Percentiles rank a stretch among this genome's conserved stretches.
These are phyloP conservation scores for Sebastes vulpes DNA, from an alignment of 2,797 vertebrate species.

Conservation along the genomic window DNA sequence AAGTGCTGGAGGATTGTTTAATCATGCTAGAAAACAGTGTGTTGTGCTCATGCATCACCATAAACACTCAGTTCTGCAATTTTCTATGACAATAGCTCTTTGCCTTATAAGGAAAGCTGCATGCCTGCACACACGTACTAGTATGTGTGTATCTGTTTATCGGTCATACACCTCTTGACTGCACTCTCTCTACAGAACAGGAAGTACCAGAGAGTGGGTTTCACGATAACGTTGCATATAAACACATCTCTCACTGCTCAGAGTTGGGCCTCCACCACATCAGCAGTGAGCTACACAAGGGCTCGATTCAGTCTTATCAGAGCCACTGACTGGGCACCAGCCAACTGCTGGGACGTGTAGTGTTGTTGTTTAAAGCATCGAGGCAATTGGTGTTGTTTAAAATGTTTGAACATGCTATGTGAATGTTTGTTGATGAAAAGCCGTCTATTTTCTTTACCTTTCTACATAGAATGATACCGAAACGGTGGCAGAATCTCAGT, in stretches of 20 bases:
- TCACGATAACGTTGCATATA: slow-evolving; percentile 10
- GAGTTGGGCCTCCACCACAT: neutral
- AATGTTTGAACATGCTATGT: neutral
- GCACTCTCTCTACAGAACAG: slow-evolving; percentile 46
- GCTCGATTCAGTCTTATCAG: neutral
- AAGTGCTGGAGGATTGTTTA: neutral
- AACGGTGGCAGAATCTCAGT: slow-evolving; percentile 75
- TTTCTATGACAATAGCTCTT: neutral
- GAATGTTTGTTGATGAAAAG: slow-evolving; percentile 19
- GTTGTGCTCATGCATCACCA: neutral
- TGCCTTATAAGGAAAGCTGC: slow-evolving; percentile 42
- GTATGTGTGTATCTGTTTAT: neutral
- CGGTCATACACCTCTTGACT: slow-evolving; percentile 20
- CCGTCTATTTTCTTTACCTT: slow-evolving; percentile 56
- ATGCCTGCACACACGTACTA: neutral
- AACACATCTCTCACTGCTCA: slow-evolving; percentile 17
- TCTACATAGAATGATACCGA: slow-evolving; percentile 79
- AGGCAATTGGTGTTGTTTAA: neutral
- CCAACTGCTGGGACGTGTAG: neutral
- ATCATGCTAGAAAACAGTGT: neutral
- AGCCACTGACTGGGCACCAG: neutral
- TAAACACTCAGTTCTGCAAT: slow-evolving; percentile 7
- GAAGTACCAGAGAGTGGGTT: slow-evolving; percentile 51
- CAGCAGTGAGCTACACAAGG: slow-evolving; percentile 2
- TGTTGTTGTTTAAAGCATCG: neutral